Percentiles rank a stretch among this genome's conserved stretches.
These are phyloP conservation scores for Parasteatoda lunata DNA, from an alignment of 2,888 invertebrate species.

Conservation along the genomic window DNA sequence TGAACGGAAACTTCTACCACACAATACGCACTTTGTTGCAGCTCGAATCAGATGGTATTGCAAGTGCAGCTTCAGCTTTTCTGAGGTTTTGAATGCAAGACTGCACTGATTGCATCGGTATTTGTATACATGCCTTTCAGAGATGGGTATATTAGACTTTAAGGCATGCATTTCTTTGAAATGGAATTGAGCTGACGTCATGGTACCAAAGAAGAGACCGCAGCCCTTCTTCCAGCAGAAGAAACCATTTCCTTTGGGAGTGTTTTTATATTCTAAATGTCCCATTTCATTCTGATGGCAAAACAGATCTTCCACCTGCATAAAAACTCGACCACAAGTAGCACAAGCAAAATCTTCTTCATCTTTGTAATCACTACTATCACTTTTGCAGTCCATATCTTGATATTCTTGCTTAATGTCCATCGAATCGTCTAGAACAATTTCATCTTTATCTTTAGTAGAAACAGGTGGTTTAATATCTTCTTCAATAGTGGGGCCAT, in stretches of 20 bases:
- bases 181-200: slow-evolving; percentile 87
- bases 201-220: slow-evolving; percentile 87
- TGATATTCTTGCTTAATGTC: slow-evolving; percentile 55
- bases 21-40: slow-evolving; percentile 94
- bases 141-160: slow-evolving; percentile 79
- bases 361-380: slow-evolving; percentile 39
- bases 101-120: slow-evolving; percentile 97
- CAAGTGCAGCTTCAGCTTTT: slow-evolving; percentile 93
- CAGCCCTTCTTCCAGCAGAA: slow-evolving; percentile 92
- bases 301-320: slow-evolving; percentile 87
- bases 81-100: slow-evolving; percentile 95
- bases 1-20: slow-evolving; percentile 92
- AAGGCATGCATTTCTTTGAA: slow-evolving; percentile 79
- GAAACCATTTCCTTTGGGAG: slow-evolving; percentile 80
- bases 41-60: slow-evolving; percentile 96
- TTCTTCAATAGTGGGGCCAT: slow-evolving; percentile 26
- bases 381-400: slow-evolving; percentile 45
- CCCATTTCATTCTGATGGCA: slow-evolving; percentile 90
- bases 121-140: slow-evolving; percentile 95
- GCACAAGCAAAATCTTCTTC: slow-evolving; percentile 79
- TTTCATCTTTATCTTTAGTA: neutral
- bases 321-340: slow-evolving; percentile 85
- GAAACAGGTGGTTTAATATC: slow-evolving; percentile 8
- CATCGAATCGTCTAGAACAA: slow-evolving; percentile 24
- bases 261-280: slow-evolving; percentile 79